A percentile compares a stretch with the other conserved stretches of the same genome.
phyloP scores from a whole-genome alignment of 1,140 invertebrate species.

The Trichoplusia ni region DNA sequence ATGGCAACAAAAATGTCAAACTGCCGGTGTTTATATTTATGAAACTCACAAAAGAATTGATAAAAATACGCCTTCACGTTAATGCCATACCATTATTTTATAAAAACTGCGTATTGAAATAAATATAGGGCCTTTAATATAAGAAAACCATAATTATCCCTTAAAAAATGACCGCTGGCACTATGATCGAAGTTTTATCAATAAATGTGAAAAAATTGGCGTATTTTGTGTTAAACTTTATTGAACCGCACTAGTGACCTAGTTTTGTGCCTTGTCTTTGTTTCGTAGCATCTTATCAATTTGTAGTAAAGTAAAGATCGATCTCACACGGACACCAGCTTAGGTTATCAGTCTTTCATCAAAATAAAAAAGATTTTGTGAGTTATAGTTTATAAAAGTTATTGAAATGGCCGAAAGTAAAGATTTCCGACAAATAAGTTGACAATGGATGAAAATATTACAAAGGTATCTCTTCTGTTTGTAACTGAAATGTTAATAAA shows the following conservation, averaged over 20 bases:
- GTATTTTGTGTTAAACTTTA: constrained; percentile 17
- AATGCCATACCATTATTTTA: too few species aligned
- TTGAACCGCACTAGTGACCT: constrained; percentile 40
- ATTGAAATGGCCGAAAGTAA: constrained; percentile 13
- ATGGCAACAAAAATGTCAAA: too few species aligned
- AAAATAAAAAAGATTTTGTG: too few species aligned
- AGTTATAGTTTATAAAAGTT: neutral
- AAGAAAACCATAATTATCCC: too few species aligned
- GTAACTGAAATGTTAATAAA: neutral
- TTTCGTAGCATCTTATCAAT: neutral
- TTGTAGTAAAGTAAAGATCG: too few species aligned
- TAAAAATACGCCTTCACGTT: too few species aligned
- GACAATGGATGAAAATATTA: constrained; percentile 48
- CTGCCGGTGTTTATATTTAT: too few species aligned
- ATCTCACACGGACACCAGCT: too few species aligned
- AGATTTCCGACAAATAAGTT: constrained; percentile 30
- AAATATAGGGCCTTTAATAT: too few species aligned
- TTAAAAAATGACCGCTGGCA: constrained; percentile 3
- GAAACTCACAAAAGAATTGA: too few species aligned
- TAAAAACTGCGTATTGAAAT: too few species aligned
- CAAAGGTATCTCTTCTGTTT: constrained; percentile 41
- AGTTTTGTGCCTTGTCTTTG: constrained; percentile 31
- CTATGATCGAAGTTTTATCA: constrained; percentile 40
- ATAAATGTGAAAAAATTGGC: constrained; percentile 28
- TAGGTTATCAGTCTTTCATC: too few species aligned